phyloP scores from a whole-genome alignment of 2,113 vertebrate genomes.

The Coturnix japonica region DNA sequence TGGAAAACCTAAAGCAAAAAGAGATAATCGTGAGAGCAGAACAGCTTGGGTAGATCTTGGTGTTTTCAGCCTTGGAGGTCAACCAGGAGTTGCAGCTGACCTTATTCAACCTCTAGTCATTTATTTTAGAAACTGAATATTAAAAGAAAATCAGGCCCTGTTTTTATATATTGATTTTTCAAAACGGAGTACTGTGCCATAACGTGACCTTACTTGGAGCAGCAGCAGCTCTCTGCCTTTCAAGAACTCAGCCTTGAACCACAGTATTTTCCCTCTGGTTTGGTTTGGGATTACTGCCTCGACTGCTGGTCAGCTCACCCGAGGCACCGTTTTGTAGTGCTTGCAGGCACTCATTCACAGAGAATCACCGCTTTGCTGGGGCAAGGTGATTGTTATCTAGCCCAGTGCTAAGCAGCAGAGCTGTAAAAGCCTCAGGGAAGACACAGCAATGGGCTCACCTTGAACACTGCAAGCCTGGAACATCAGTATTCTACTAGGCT shows the following conservation, averaged over 20 bases:
- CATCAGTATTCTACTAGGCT: background rate
- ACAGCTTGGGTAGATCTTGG: background rate
- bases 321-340: background rate
- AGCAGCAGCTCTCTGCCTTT: background rate
- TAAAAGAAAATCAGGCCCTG: background rate
- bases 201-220: background rate
- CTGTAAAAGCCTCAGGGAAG: background rate
- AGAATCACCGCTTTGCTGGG: background rate
- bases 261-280: background rate
- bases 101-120: background rate
- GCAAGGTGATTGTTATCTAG: background rate
- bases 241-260: background rate
- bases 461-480: background rate
- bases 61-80: background rate
- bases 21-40: background rate
- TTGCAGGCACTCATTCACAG: background rate
- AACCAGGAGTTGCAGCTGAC: background rate
- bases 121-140: background rate
- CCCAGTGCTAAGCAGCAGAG: background rate
- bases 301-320: background rate
- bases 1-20: background rate
- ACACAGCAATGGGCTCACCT: accelerated
- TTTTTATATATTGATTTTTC: background rate
- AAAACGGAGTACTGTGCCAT: background rate
- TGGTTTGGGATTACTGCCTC: background rate